Percentiles rank a stretch among this genome's conserved stretches.
Evolutionary conservation across 2,888 invertebrate genomes (phyloP).

Genomic region (Nomada ruficornis): DNA sequence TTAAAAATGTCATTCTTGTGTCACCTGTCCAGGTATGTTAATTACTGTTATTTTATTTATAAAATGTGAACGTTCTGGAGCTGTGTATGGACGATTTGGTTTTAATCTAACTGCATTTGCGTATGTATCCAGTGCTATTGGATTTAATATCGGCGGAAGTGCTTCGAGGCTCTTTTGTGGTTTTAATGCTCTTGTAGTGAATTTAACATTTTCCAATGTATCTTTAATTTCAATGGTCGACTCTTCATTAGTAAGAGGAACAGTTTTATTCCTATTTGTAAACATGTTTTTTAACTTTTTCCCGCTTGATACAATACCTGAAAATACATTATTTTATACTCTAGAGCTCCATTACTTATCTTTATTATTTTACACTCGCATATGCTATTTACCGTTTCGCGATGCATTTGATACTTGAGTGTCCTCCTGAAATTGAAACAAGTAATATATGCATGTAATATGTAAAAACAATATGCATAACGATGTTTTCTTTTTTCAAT

Average conservation of each 20-base stretch:
- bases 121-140: conserved; percentile 53
- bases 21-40: conserved; percentile 77
- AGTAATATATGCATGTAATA: conserved; percentile 10
- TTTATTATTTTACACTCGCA: conserved; percentile 4
- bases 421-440: conserved; percentile 56
- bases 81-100: conserved; percentile 74
- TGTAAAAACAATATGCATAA: not conserved
- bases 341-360: not conserved
- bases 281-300: conserved; percentile 68
- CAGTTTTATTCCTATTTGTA: conserved; percentile 77
- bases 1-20: conserved; percentile 62
- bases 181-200: conserved; percentile 6
- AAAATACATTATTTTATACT: conserved; percentile 10
- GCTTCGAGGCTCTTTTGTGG: conserved; percentile 60
- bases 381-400: conserved; percentile 66
- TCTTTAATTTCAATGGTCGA: conserved; percentile 55
- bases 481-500: not conserved
- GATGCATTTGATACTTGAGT: conserved; percentile 42
- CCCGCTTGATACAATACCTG: conserved; percentile 56
- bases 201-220: conserved; percentile 32
- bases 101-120: conserved; percentile 39
- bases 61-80: conserved; percentile 70
- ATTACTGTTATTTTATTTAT: conserved; percentile 62
- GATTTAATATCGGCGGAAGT: conserved; percentile 67
- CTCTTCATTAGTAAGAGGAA: conserved; percentile 72